Percentiles rank a stretch among this genome's conserved stretches.
Conservation (phyloP, 2,113 vertebrate genomes). For the Plecotus auritus region DNA sequence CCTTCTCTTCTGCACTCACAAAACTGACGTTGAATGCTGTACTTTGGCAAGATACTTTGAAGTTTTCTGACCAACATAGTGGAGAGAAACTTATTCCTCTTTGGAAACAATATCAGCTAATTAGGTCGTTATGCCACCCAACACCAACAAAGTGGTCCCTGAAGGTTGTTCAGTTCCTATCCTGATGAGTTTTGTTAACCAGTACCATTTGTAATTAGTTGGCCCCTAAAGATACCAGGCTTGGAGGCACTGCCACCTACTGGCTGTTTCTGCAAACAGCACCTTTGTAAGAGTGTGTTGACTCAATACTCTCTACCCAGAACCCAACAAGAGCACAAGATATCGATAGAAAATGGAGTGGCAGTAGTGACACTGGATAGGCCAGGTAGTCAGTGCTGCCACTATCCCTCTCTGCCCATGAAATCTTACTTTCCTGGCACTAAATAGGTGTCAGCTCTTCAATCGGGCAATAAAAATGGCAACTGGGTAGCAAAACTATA, state of each 20-base stretch:
- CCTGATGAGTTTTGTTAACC: not conserved
- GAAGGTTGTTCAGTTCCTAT: not conserved
- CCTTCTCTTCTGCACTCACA: not conserved
- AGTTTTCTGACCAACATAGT: not conserved
- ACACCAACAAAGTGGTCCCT: not conserved
- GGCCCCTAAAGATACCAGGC: not conserved
- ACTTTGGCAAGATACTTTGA: not conserved
- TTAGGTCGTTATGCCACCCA: not conserved
- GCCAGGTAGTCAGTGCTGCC: not conserved
- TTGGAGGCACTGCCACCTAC: constrained; percentile 56
- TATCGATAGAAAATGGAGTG: not conserved
- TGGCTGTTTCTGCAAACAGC: constrained; percentile 54
- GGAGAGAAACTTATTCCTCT: not conserved
- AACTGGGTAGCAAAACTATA: constrained; percentile 17
- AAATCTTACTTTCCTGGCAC: constrained; percentile 32
- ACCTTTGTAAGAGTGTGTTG: not conserved
- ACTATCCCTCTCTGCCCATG: not conserved
- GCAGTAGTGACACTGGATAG: not conserved
- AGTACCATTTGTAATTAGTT: not conserved
- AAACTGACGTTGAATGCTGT: not conserved
- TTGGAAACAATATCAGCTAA: not conserved
- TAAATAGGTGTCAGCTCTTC: constrained; percentile 42
- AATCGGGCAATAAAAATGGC: constrained; percentile 41
- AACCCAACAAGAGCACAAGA: not conserved
- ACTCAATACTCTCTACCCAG: not conserved